Percentiles rank a stretch among this genome's conserved stretches.
Evolutionary conservation across 2,113 vertebrate species (phyloP).

Genomic region (Galemys pyrenaicus): DNA sequence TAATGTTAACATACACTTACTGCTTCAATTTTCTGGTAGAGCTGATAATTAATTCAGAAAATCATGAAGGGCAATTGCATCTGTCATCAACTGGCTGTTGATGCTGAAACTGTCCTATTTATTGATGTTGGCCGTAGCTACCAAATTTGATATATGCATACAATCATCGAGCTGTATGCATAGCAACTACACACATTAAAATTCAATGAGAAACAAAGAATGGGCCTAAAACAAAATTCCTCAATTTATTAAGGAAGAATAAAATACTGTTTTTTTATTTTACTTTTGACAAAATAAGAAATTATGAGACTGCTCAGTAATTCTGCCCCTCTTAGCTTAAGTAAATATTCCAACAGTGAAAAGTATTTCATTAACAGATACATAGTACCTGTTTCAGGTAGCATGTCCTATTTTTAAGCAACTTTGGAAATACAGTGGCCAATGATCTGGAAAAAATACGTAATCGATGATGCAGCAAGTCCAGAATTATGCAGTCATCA

Average conservation of each 20-base stretch:
- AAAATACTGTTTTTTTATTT: background rate
- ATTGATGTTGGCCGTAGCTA: background rate
- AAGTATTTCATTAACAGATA: constrained; percentile 3
- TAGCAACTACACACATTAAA: background rate
- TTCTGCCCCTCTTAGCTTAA: background rate
- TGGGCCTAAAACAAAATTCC: background rate
- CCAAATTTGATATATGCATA: constrained; percentile 29
- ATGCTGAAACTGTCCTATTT: background rate
- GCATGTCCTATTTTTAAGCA: background rate
- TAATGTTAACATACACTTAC: background rate
- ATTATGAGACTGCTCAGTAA: background rate
- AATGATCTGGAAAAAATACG: background rate
- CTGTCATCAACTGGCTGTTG: background rate
- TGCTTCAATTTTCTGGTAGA: constrained; percentile 46
- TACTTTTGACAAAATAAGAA: background rate
- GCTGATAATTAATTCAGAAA: constrained; percentile 24
- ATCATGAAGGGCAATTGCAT: background rate
- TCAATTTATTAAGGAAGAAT: background rate
- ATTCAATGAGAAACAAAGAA: background rate
- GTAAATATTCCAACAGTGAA: background rate
- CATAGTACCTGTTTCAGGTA: too few relatives aligned
- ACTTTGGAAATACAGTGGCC: background rate
- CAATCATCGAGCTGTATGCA: background rate
- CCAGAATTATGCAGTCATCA: background rate
- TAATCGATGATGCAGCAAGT: background rate